phyloP scores from a whole-genome alignment of 2,797 vertebrate species.

The Hippocampus kuda region DNA sequence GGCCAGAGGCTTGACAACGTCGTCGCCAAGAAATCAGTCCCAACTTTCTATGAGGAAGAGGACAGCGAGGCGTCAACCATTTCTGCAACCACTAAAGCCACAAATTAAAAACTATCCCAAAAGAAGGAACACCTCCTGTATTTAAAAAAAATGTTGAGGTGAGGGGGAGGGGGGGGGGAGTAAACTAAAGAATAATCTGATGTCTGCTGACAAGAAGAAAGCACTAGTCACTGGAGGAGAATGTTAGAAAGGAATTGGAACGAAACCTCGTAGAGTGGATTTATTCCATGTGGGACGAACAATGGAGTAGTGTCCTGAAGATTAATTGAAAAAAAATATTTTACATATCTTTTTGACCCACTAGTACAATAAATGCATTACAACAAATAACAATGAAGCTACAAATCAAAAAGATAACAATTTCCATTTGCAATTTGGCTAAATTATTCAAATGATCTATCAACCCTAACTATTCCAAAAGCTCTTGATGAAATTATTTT shows the following conservation, averaged over 20 bases:
- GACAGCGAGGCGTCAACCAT: conserved; percentile 34
- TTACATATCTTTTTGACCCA: no score
- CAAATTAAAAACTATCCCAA: conserved; percentile 36
- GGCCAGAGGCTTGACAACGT: conserved; percentile 91
- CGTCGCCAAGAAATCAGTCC: conserved; percentile 96
- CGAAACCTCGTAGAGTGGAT: background rate
- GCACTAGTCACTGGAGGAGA: background rate
- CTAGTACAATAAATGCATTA: no score
- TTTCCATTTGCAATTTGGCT: no score
- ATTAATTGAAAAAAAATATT: background rate
- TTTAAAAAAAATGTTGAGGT: background rate
- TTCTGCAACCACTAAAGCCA: conserved; percentile 40
- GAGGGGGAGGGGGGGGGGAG: no score
- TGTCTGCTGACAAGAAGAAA: background rate
- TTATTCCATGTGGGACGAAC: background rate
- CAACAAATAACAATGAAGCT: no score
- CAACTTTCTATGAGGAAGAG: conserved; percentile 88
- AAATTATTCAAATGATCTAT: no score
- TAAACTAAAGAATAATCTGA: background rate
- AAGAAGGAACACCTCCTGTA: background rate
- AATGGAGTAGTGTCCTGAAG: background rate
- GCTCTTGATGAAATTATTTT: no score
- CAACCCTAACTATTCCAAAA: no score
- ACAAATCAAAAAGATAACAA: no score
- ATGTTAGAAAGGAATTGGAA: background rate